A percentile compares a stretch with the other conserved stretches of the same genome.
These are phyloP conservation scores for Parotocinclus haroldoi DNA, from an alignment of 2,797 vertebrate genomes.

Conservation along the genomic window DNA sequence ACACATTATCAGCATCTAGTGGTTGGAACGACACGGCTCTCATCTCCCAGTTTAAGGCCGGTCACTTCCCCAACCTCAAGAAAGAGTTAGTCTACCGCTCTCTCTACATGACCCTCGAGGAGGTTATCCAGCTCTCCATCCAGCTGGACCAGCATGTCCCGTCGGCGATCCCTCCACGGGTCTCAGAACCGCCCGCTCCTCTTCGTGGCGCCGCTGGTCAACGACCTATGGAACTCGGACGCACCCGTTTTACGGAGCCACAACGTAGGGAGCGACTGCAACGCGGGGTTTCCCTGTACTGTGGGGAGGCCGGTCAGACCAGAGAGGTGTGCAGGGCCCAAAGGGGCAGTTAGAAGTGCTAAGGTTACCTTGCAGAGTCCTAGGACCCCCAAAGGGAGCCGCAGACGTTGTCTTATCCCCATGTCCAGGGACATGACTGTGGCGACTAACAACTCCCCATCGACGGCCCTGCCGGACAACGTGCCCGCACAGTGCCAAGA, in stretches of 20 bases:
- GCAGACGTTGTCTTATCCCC: too few relatives aligned
- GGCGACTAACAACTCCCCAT: too few relatives aligned
- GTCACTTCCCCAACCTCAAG: not conserved
- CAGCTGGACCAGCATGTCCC: not conserved
- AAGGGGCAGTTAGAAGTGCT: too few relatives aligned
- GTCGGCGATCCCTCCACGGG: not conserved
- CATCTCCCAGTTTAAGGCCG: not conserved
- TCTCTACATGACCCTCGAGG: not conserved
- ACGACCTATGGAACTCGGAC: not conserved
- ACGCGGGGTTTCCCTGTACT: too few relatives aligned
- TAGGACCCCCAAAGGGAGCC: too few relatives aligned
- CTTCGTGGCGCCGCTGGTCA: not conserved
- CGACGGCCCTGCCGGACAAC: too few relatives aligned
- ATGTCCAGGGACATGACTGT: too few relatives aligned
- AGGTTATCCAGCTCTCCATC: too few relatives aligned
- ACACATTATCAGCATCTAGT: not conserved
- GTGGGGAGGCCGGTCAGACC: too few relatives aligned
- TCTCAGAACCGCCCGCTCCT: not conserved
- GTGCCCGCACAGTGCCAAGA: too few relatives aligned
- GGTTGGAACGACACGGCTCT: not conserved
- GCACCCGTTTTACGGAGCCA: not conserved
- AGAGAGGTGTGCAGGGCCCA: too few relatives aligned
- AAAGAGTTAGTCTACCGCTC: not conserved
- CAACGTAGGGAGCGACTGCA: not conserved
- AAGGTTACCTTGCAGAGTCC: too few relatives aligned